Base-by-base conservation (phyloP, 2,888 invertebrate species). In the Neoscelio sp. region DNA sequence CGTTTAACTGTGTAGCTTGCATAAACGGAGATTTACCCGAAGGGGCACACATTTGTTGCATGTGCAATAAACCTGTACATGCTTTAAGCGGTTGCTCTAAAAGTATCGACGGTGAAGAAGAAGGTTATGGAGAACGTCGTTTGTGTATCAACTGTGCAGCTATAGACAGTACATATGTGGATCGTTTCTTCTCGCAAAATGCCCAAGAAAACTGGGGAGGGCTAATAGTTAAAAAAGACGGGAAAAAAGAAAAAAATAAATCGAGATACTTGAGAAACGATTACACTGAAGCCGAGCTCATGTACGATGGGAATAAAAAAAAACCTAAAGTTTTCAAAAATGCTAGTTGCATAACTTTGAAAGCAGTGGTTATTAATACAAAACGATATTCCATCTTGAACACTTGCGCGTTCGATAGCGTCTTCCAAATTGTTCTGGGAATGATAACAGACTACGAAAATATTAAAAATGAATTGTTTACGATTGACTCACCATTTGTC, bases 81-180 rank as follows among this genome's bases (percentile, higher is more conserved):
- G 10, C 54, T 1, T 35, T 75, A 8, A 8, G 33, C 5, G 26
- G 7, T 2, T 75, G 79, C 10, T 75, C 71, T 7, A 17, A 17
- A 17, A 1, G 44, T 4, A 42, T 46, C 6, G 30, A 73, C 3
- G 56, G 46, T 12, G 60, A 65, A 50, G 74, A 75, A 20, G 70
- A 79, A 44, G 79, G 75, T 0, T 46, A 75, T 10, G 65, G 65
- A 2, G 38, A 71, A n/a, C 44, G 26, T 46, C 13, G 68, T 17
- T 7, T 75, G n/a, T 79, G 79, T 7, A 13, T 13, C 13, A 1
- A 13, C 1, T 38, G 38, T 15, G 2, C 1, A 8, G 7, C 10
- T 2, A 2, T 10, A 10, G 12, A 12, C n/a, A n/a, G n/a, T 10
- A 5, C 10, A 33, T 12, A 10, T 12, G 12, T 12, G 2, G 10